Evolutionary conservation across 2,113 vertebrate genomes (phyloP).

Genomic region (Astatoreochromis straeleni): DNA sequence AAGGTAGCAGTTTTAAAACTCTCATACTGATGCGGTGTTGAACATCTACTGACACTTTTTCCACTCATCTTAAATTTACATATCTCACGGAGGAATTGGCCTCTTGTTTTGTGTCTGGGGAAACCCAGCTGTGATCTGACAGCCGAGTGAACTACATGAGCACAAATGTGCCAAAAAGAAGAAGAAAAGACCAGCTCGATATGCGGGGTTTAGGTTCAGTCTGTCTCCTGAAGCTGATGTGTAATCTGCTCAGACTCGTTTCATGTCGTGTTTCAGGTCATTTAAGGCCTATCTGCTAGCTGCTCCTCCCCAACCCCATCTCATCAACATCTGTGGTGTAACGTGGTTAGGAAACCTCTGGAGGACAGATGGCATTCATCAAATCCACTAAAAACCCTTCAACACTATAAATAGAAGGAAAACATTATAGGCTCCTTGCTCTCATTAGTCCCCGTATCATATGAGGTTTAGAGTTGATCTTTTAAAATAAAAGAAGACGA

Average conservation of each 20-base stretch:
- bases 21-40: background rate
- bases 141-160: background rate
- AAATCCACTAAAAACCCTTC: background rate
- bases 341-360: background rate
- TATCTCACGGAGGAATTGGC: background rate
- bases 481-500: background rate
- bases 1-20: background rate
- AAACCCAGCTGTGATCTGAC: background rate
- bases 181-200: background rate
- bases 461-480: background rate
- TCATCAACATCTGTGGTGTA: background rate
- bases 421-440: background rate
- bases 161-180: background rate
- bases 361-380: background rate
- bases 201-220: background rate
- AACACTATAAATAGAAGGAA: background rate
- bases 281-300: background rate
- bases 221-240: background rate
- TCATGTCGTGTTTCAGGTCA: background rate
- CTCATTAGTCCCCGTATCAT: background rate
- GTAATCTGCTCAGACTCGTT: background rate
- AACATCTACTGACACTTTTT: background rate
- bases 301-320: background rate
- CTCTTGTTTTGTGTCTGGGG: background rate
- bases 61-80: background rate